phyloP scores from a whole-genome alignment of 2,888 invertebrate species.

The Sarcophaga subvicina region DNA sequence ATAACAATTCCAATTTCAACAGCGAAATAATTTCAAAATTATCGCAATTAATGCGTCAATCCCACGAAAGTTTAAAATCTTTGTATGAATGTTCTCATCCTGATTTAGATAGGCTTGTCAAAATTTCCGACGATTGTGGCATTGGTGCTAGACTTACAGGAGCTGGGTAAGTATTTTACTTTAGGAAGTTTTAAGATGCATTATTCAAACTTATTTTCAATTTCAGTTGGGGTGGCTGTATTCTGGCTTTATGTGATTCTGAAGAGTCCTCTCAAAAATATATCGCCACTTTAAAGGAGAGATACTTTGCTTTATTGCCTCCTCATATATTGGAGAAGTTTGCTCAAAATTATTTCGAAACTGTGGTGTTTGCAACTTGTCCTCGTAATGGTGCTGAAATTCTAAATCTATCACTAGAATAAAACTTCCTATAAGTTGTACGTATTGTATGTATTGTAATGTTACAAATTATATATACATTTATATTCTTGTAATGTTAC shows the following conservation, averaged over 20 bases:
- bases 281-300: conserved; percentile 86
- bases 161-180: conserved; percentile 86
- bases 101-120: conserved; percentile 91
- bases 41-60: conserved; percentile 93
- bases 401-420: conserved; percentile 30
- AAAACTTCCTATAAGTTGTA: conserved; percentile 31
- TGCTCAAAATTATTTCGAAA: conserved; percentile 82
- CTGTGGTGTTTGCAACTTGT: conserved; percentile 87
- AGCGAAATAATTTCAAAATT: conserved; percentile 81
- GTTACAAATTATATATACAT: too few species aligned
- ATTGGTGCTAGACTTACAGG: conserved; percentile 97
- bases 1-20: conserved; percentile 39
- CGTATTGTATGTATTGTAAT: neutral
- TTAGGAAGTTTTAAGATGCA: neutral
- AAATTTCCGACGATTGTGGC: conserved; percentile 85
- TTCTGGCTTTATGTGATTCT: conserved; percentile 86
- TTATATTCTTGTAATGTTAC: neutral
- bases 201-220: neutral
- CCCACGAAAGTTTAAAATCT: conserved; percentile 92
- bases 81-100: conserved; percentile 97
- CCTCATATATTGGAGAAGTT: conserved; percentile 80
- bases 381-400: conserved; percentile 81
- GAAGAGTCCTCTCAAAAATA: conserved; percentile 86
- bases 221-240: conserved; percentile 96
- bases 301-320: conserved; percentile 86